These are phyloP conservation scores for Zoanthus gigantus DNA, from an alignment of 92 coral and sea anemone species.

Conservation along the genomic window DNA sequence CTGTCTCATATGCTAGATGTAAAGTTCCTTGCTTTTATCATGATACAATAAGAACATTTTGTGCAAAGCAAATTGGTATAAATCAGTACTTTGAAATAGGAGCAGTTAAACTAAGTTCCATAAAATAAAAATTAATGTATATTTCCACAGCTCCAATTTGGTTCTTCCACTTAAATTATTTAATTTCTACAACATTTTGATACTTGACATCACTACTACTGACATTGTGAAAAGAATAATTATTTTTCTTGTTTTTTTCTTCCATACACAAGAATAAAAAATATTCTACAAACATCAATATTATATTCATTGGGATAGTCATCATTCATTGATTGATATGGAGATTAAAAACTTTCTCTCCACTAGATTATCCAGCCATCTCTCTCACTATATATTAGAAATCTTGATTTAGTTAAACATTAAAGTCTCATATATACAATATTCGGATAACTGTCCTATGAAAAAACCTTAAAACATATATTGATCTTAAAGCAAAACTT, in stretches of 20 bases:
- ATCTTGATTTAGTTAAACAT: conserved; percentile 1
- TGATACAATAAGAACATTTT: too few species aligned
- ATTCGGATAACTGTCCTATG: neutral
- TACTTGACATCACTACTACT: too few species aligned
- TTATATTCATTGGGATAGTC: neutral
- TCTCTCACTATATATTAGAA: conserved; percentile 1
- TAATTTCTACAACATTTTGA: too few species aligned
- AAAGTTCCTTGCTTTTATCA: too few species aligned
- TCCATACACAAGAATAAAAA: neutral
- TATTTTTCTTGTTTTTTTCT: neutral
- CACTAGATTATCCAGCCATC: neutral
- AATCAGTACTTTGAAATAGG: too few species aligned
- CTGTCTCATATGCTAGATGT: too few species aligned
- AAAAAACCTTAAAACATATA: neutral
- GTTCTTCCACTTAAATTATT: too few species aligned
- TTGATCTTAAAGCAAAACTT: neutral
- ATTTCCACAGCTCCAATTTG: too few species aligned
- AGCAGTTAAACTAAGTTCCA: too few species aligned
- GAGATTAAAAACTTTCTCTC: neutral
- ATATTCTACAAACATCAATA: neutral
- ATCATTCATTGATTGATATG: neutral
- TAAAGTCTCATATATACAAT: neutral
- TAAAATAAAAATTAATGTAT: too few species aligned
- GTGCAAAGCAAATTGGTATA: too few species aligned
- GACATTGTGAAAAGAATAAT: too few species aligned